phyloP scores from a whole-genome alignment of 2,113 vertebrate species.

The Chloroceryle aenea region DNA sequence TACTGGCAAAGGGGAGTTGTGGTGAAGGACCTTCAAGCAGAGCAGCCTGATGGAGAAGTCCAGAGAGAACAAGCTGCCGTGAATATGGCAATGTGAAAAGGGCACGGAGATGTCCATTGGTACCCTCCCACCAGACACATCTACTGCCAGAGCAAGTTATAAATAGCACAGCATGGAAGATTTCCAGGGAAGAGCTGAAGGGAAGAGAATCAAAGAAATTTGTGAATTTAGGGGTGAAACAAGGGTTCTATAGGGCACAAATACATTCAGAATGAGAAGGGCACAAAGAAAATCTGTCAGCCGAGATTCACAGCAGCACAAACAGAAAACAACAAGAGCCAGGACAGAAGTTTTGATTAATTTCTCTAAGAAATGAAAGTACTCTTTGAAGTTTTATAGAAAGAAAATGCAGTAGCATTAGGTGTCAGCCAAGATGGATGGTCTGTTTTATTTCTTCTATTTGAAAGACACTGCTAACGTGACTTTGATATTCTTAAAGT shows the following conservation, averaged over 20 bases:
- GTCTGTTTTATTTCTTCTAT: not conserved
- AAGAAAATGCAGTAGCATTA: not conserved
- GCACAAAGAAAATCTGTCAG: not conserved
- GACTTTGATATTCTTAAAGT: not conserved
- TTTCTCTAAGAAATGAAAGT: not conserved
- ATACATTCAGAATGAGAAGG: not conserved
- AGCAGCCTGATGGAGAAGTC: not conserved
- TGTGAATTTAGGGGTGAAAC: not conserved
- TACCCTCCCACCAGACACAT: not conserved
- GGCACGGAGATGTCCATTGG: not conserved
- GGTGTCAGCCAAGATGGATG: not conserved
- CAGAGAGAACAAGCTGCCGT: not conserved
- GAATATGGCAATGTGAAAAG: rapidly evolving
- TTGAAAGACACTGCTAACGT: not conserved
- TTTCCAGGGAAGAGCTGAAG: not conserved
- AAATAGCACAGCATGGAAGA: not conserved
- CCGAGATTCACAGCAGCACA: not conserved
- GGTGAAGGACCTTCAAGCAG: not conserved
- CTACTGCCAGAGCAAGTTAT: not conserved
- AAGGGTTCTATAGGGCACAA: not conserved
- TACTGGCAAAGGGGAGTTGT: not conserved
- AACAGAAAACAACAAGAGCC: not conserved
- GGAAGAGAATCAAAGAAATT: not conserved
- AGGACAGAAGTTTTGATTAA: not conserved
- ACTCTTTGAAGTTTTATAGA: not conserved